These are phyloP conservation scores for Athalia rosae DNA, from an alignment of 2,888 invertebrate species.

Conservation along the genomic window DNA sequence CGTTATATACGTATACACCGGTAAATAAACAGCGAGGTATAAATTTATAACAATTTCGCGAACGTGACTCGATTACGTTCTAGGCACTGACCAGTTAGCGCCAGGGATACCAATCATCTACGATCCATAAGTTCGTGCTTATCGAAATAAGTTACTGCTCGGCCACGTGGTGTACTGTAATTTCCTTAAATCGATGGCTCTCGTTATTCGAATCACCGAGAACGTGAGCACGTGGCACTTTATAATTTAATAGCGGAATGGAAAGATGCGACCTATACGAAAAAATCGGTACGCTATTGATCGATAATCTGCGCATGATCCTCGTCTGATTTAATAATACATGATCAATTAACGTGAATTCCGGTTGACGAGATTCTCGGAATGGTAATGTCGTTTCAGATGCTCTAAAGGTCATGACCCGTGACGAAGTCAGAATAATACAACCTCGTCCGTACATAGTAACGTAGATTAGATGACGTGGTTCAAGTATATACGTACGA, in stretches of 20 bases:
- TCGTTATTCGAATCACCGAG: background rate
- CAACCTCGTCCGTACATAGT: background rate
- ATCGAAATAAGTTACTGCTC: background rate
- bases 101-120: too few relatives aligned
- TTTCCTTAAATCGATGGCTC: background rate
- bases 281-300: too few relatives aligned
- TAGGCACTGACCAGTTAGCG: too few relatives aligned
- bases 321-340: background rate
- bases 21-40: too few relatives aligned
- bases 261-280: too few relatives aligned
- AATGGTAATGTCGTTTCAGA: background rate
- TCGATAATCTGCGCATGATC: background rate
- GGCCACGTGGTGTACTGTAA: conserved; percentile 16
- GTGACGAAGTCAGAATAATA: too few relatives aligned
- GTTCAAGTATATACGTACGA: background rate
- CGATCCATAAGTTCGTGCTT: background rate
- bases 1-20: too few relatives aligned
- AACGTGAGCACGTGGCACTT: background rate
- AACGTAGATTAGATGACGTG: conserved; percentile 19
- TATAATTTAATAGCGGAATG: background rate
- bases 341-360: background rate
- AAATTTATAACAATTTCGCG: too few relatives aligned
- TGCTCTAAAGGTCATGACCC: background rate
- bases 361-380: background rate
- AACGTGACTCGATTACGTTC: too few relatives aligned